Base-by-base conservation (phyloP, 2,113 vertebrate species). In the Acrocephalus kingi region DNA sequence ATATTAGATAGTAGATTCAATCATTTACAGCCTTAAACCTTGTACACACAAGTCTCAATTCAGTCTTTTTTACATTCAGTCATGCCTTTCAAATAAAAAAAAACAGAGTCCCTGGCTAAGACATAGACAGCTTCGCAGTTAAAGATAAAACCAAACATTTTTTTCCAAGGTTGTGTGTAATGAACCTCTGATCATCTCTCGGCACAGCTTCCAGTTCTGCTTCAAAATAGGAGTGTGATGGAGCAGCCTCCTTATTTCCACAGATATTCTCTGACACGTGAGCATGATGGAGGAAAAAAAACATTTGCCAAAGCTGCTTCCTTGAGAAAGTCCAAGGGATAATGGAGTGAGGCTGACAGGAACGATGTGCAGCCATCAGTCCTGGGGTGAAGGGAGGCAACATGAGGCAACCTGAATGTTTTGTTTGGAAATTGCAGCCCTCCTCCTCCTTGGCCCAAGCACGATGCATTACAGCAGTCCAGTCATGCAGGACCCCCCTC, bases 321-420 rank as follows among this genome's bases (percentile, higher is more conserved):
- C 41, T 71, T 77, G 31, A 63, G 62, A 7, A 35, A 48, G 39
- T 13, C 15, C 31, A 49, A 71, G 39, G 43, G 56, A 19, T 2
- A 63, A 43, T 5, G 54, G 48, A 37, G 35, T 1, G 14, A 11
- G 49, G 75, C 61, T 75, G 83, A 46, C 33, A 73, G 71, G 58
- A 73, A 62, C 0, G 0, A 28, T 1, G 41, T n/a, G 51, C 54
- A 82, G 28, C 54, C 21, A 1, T 19, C 54, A 62, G 27, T 33
- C 46, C 67, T 49, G 14, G 8, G 8, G 55, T 24, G 46, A 58
- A 76, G 43, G 33, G 21, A 85, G 27, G 43, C 49, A 89, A 49
- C 4, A 0, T 1, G 25, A 89, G 28, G 48, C 31, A 77, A 48
- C 7, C 3, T 0, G 4, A 84, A 51, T 2, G 12, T 31, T 81